Base-by-base conservation (phyloP, 2,888 invertebrate species). In the Penaeus monodon region DNA sequence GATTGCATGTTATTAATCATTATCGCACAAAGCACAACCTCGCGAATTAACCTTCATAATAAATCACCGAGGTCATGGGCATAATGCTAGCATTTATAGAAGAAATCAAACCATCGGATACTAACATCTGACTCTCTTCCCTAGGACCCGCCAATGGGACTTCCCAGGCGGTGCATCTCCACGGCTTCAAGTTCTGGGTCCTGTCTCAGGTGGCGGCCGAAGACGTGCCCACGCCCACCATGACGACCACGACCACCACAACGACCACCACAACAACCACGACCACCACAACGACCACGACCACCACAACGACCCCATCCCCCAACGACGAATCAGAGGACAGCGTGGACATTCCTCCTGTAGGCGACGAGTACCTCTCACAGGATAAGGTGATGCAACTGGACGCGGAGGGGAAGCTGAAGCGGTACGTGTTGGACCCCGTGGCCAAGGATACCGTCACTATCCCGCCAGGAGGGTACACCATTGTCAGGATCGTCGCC, bases 381-480 rank as follows among this genome's bases (percentile, higher is more conserved):
- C 68, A 83, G 44, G 95, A 95, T 90, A 94, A 95, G 92, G 94
- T 95, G 22, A 94, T 95, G 92, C 94, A 94, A 66, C 93, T 95
- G 89, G 97, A 97, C 91, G 93, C 93, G 90, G 93, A 94, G 68
- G 97, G 97, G 22, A 92, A 94, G 24, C 94, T 97, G 22, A 94
- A 94, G 87, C 94, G 97, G 82, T 96, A 96, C 91, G 93, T 97
- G 0, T 93, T 94, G 68, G 94, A 94, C 86, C 95, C 97, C 0
- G 96, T 97, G 0, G 93, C 96, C 6, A 98, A 97, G 92, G 98
- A 98, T 91, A 97, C 97, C 0, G 96, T 97, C 0, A 96, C 97
- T 0, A 95, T 97, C 0, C 97, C 97, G 0, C 97, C 97, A 92
- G 97, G 97, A 49, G 98, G 97, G 0, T 98, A 96, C 90, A 96